Evolutionary conservation across 2,113 vertebrate genomes (phyloP).

Genomic region (Naja naja): DNA sequence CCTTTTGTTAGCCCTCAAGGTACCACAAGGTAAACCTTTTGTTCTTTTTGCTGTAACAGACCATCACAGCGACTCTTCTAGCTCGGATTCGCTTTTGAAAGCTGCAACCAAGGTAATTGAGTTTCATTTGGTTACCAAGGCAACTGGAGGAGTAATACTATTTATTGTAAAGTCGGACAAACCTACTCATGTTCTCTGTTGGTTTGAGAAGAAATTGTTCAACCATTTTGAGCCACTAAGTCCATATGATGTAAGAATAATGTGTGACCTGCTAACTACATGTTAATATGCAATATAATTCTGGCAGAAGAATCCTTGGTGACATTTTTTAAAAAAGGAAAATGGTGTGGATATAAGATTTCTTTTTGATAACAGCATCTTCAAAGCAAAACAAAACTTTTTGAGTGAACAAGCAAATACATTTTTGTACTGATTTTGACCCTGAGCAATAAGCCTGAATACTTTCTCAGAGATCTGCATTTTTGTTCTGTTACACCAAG

Average conservation of each 20-base stretch:
- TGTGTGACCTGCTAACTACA: conserved; percentile 57
- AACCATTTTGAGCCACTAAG: conserved; percentile 69
- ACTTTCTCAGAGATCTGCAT: conserved; percentile 32
- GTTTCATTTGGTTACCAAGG: conserved; percentile 72
- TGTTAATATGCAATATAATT: conserved; percentile 51
- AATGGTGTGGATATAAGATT: conserved; percentile 21
- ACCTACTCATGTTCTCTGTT: conserved; percentile 72
- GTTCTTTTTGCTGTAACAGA: neutral
- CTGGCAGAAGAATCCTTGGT: conserved; percentile 63
- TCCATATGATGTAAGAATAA: conserved; percentile 64
- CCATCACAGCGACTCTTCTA: neutral
- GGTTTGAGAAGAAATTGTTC: conserved; percentile 68
- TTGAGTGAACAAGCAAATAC: neutral
- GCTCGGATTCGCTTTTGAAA: conserved; percentile 63
- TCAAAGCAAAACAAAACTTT: conserved; percentile 24
- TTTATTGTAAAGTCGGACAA: conserved; percentile 72
- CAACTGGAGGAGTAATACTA: conserved; percentile 66
- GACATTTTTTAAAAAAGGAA: conserved; percentile 38
- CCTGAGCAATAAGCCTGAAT: neutral
- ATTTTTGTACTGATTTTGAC: neutral
- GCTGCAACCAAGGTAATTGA: conserved; percentile 67
- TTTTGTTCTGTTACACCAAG: conserved; percentile 42
- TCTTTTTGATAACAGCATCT: conserved; percentile 24
- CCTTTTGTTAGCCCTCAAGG: neutral
- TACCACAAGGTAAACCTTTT: neutral